Percentiles rank a stretch among this genome's conserved stretches.
These are phyloP conservation scores for Sylvicapra grimmia DNA, from an alignment of 2,113 vertebrate species.

Conservation along the genomic window DNA sequence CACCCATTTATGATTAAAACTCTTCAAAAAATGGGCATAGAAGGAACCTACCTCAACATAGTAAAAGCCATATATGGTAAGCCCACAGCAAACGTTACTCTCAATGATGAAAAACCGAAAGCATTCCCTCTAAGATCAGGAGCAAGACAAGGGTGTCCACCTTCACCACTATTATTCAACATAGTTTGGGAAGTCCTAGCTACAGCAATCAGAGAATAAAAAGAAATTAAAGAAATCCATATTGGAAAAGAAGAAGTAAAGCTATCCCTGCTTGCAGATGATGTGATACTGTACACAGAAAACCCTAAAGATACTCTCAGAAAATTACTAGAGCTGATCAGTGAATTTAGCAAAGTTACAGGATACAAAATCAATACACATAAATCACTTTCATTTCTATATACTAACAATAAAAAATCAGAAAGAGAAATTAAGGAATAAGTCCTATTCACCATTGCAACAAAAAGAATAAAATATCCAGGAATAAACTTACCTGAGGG, in stretches of 20 bases:
- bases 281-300: not conserved
- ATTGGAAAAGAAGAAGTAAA: not conserved
- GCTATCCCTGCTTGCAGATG: not conserved
- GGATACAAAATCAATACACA: not conserved
- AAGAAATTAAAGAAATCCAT: not conserved
- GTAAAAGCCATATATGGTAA: not conserved
- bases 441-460: not conserved
- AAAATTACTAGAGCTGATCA: not conserved
- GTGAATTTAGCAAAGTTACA: not conserved
- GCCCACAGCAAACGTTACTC: not conserved
- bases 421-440: not conserved
- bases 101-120: not conserved
- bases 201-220: not conserved
- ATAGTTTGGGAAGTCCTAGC: not conserved
- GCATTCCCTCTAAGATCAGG: not conserved
- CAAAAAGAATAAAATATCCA: not conserved
- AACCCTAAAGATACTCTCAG: not conserved
- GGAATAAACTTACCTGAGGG: not conserved
- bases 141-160: not conserved
- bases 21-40: not conserved
- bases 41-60: not conserved
- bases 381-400: not conserved
- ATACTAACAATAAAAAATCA: not conserved
- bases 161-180: not conserved
- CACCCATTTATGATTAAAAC: not conserved